Percentiles rank a stretch among this genome's conserved stretches.
Evolutionary conservation across 2,113 vertebrate genomes (phyloP).

Genomic region (Brachirus orientalis): DNA sequence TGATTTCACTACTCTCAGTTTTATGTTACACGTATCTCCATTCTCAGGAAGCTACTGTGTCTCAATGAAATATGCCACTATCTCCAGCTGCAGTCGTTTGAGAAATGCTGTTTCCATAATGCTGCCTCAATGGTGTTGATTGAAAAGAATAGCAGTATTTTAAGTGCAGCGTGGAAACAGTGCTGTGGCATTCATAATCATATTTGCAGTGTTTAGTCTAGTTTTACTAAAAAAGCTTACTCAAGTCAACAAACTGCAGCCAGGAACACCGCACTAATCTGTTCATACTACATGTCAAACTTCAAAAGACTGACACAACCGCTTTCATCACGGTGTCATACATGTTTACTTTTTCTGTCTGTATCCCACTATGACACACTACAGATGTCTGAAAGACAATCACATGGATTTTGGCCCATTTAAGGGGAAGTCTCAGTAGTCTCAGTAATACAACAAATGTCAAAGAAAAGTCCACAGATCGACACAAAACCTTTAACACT

Average conservation of each 20-base stretch:
- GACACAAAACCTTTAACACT: conserved; percentile 4
- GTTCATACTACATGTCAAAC: conserved; percentile 14
- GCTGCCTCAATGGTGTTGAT: neutral
- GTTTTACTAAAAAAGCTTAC: neutral
- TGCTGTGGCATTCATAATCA: neutral
- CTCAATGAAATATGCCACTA: neutral
- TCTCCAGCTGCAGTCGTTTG: neutral
- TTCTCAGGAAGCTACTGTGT: conserved; percentile 6
- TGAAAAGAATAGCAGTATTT: neutral
- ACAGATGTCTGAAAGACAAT: neutral
- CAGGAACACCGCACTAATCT: conserved; percentile 7
- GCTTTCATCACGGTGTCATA: conserved; percentile 39
- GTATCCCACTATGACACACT: neutral
- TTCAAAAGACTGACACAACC: conserved; percentile 25
- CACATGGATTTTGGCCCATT: neutral
- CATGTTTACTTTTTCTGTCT: conserved; percentile 32
- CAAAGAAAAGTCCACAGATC: neutral
- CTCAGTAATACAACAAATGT: conserved; percentile 9
- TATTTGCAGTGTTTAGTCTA: neutral
- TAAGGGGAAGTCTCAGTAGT: neutral
- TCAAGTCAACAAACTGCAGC: neutral
- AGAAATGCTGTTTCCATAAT: neutral
- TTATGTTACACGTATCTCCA: conserved; percentile 23
- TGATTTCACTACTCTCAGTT: conserved; percentile 1
- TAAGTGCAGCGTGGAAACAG: neutral